These are phyloP conservation scores for Egretta garzetta DNA, from an alignment of 2,113 vertebrate genomes.

Conservation along the genomic window DNA sequence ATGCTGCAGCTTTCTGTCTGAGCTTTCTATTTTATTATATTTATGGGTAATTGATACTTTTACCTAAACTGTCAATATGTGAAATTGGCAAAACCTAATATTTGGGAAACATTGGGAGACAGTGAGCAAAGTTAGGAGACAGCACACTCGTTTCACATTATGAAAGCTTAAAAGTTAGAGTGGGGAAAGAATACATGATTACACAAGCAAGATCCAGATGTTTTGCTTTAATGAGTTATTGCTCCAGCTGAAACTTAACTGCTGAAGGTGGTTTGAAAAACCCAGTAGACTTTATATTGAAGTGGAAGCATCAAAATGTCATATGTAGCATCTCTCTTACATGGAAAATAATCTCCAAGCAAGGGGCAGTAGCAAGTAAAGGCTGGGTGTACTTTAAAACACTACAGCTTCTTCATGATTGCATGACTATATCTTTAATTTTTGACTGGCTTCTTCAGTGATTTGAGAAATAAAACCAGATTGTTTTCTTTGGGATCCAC, in stretches of 20 bases:
- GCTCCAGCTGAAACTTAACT: neutral
- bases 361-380: neutral
- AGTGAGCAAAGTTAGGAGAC: neutral
- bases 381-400: neutral
- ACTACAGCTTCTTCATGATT: neutral
- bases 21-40: neutral
- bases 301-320: neutral
- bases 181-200: neutral
- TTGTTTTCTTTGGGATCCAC: neutral
- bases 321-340: neutral
- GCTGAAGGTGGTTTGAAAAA: neutral
- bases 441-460: neutral
- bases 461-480: neutral
- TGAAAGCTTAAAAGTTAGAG: neutral
- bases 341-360: neutral
- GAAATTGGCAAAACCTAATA: neutral
- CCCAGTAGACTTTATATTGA: neutral
- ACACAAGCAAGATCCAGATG: neutral
- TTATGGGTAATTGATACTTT: neutral
- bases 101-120: neutral
- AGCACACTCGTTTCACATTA: neutral
- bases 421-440: neutral
- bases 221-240: neutral
- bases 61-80: neutral
- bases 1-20: neutral